Evolutionary conservation across 2,797 vertebrate genomes (phyloP).

Genomic region (Thunnus albacares): DNA sequence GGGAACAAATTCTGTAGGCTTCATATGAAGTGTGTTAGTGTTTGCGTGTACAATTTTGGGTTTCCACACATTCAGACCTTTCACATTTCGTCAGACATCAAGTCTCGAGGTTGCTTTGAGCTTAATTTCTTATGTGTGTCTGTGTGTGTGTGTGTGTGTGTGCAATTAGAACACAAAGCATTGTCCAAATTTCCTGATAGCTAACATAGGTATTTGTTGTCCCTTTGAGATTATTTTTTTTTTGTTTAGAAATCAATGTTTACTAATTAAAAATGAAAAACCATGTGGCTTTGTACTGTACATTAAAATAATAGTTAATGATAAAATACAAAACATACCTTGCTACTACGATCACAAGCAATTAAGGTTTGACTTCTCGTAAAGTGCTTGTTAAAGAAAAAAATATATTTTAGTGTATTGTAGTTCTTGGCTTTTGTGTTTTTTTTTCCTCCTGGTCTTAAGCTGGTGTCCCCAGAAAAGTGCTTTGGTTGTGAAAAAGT

Average conservation of each 20-base stretch:
- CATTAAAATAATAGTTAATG: constrained; percentile 75
- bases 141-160: constrained; percentile 12
- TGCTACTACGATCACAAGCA: constrained; percentile 82
- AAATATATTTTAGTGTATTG: constrained; percentile 61
- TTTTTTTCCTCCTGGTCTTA: constrained; percentile 65
- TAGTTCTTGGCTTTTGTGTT: constrained; percentile 76
- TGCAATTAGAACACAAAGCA: constrained; percentile 50
- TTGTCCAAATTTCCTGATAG: constrained; percentile 45
- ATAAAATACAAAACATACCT: constrained; percentile 83
- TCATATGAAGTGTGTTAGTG: constrained; percentile 35
- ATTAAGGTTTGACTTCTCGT: constrained; percentile 81
- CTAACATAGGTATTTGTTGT: constrained; percentile 57
- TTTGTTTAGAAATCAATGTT: constrained; percentile 48
- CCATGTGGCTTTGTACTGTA: constrained; percentile 68
- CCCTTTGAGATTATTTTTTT: constrained; percentile 73
- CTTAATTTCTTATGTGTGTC: constrained; percentile 24
- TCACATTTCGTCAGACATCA: constrained; percentile 78
- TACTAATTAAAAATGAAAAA: constrained; percentile 62
- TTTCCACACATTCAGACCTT: constrained; percentile 63
- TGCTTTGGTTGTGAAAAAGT: constrained; percentile 90
- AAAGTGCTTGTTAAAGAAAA: constrained; percentile 90
- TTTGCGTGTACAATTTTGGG: constrained; percentile 36
- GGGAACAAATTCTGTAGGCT: constrained; percentile 28
- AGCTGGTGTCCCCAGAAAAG: constrained; percentile 85
- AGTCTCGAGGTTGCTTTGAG: constrained; percentile 54